Base-by-base conservation (phyloP, 2,888 invertebrate species). In the Pachymerium ferrugineum region DNA sequence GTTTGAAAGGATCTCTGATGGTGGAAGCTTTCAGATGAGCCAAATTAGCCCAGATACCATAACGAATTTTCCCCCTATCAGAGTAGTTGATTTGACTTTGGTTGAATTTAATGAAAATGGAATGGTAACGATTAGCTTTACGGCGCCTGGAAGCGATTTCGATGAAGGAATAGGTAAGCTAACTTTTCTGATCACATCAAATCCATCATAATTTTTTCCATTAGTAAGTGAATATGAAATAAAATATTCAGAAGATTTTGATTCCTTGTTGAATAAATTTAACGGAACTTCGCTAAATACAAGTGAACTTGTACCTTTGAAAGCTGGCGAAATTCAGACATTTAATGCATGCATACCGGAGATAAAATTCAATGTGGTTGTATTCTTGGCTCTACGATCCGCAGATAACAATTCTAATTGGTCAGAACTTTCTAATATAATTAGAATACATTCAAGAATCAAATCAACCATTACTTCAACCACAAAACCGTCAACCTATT, bases 61-160 rank as follows among this genome's bases (percentile, higher is more conserved):
- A 28, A 25, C n/a, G 6, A 54, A n/a, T n/a, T n/a, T 70, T 10
- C 73, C 73, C 25, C 75, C 75, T 3, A 28, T 33, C 25, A 28
- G 19, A 62, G 62, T 75, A 22, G 29, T 22, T 3, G 69, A 75
- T 29, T 29, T 75, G 1, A 42, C 19, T 10, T 28, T 75, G 16
- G 10, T 30, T 28, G 42, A 69, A 16, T 14, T 70, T 0, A 62
- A 12, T 10, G 22, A 22, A n/a, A 16, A 5, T 19, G 31, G 33
- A 62, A 8, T 69, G 2, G 31, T 75, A 5, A 70, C 29, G n/a
- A 1, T 75, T 16, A n/a, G 28, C 28, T 75, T 73, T 73, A 75
- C 75, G n/a, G 70, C 75, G 16, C 75, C 75, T 25, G 75, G 75
- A 54, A 33, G 54, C 25, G 75, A 75, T 69, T 31, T 73, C 33